Base-by-base conservation (phyloP, 1,140 invertebrate genomes). In the Gonatopus flavifemur region DNA sequence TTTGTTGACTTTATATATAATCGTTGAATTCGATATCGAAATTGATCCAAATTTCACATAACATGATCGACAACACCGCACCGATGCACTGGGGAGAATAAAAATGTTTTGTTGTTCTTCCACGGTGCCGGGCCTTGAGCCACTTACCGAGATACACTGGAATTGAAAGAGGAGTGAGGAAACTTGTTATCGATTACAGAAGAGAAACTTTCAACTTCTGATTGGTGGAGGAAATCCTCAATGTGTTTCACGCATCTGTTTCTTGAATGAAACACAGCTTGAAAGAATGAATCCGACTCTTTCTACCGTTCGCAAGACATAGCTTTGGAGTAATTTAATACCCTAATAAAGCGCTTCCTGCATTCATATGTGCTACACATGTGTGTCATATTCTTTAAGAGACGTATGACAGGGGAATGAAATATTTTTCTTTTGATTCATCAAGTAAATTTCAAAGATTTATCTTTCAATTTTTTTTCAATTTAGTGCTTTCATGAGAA, bases 301-400 rank as follows among this genome's bases (percentile, higher is more conserved):
- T 31, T 28, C 41, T 18, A 20, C 28, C n/a, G 20, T 16, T 30
- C n/a, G 15, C n/a, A n/a, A n/a, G n/a, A n/a, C n/a, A n/a, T n/a
- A n/a, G n/a, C n/a, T n/a, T n/a, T n/a, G n/a, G n/a, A 49, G 40
- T 50, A 56, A 57, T 63, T 52, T 44, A 50, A 57, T 21, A 38
- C 24, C 16, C 58, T 67, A 71, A 75, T 65, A 65, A 68, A 69
- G 57, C 52, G 52, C 59, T 74, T 76, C 74, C 71, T 74, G 72
- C 59, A 57, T 50, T 49, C 49, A 62, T 59, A 59, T 66, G 66
- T 37, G 40, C 33, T 35, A 60, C 57, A 66, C 55, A 66, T 58
- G 61, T 56, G 51, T 28, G 41, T 21, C 15, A 49, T 38, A 51
- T n/a, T n/a, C n/a, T n/a, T n/a, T n/a, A n/a, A n/a, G n/a, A n/a